A percentile compares a stretch with the other conserved stretches of the same genome.
phyloP scores from a whole-genome alignment of 2,113 vertebrate genomes.

The Catharus bicknelli region DNA sequence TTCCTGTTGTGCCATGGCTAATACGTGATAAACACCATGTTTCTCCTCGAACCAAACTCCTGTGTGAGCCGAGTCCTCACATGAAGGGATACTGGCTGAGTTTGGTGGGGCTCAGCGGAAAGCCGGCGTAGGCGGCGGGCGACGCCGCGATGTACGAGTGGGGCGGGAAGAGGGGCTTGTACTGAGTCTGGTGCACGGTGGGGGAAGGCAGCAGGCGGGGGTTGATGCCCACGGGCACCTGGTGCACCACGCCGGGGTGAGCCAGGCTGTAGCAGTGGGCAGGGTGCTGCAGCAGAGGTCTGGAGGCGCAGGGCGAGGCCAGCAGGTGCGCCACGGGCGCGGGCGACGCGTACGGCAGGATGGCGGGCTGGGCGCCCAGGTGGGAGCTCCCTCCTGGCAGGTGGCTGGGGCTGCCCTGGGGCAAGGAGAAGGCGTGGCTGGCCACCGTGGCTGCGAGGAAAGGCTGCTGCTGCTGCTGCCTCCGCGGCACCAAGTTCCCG shows the following conservation, averaged over 20 bases:
- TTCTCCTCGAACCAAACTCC: slow-evolving; percentile 65
- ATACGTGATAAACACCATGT: slow-evolving; percentile 88
- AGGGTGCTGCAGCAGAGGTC: slow-evolving; percentile 86
- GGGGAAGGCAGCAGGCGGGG: slow-evolving; percentile 93
- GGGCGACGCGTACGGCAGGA: slow-evolving; percentile 87
- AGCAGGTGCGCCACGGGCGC: slow-evolving; percentile 92
- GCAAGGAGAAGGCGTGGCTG: slow-evolving; percentile 87
- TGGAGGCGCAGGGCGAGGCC: slow-evolving; percentile 90
- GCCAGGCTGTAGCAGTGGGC: slow-evolving; percentile 79
- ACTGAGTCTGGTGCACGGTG: slow-evolving; percentile 91
- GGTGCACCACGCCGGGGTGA: slow-evolving; percentile 88
- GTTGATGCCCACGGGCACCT: slow-evolving; percentile 93
- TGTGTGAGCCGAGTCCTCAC: slow-evolving; percentile 73
- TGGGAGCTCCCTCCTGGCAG: slow-evolving; percentile 73
- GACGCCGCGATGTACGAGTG: slow-evolving; percentile 94
- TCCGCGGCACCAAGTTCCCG: slow-evolving; percentile 87
- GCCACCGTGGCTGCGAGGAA: slow-evolving; percentile 87
- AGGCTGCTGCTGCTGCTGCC: slow-evolving; percentile 83
- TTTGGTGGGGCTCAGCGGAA: slow-evolving; percentile 95
- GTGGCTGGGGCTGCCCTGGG: slow-evolving; percentile 91
- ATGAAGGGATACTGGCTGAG: slow-evolving; percentile 98
- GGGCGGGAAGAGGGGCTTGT: slow-evolving; percentile 92
- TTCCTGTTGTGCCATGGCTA: slow-evolving; percentile 97
- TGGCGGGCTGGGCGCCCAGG: slow-evolving; percentile 84
- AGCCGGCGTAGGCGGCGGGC: slow-evolving; percentile 91